Base-by-base conservation (phyloP, 2,113 vertebrate genomes). In the Callionymus lyra region DNA sequence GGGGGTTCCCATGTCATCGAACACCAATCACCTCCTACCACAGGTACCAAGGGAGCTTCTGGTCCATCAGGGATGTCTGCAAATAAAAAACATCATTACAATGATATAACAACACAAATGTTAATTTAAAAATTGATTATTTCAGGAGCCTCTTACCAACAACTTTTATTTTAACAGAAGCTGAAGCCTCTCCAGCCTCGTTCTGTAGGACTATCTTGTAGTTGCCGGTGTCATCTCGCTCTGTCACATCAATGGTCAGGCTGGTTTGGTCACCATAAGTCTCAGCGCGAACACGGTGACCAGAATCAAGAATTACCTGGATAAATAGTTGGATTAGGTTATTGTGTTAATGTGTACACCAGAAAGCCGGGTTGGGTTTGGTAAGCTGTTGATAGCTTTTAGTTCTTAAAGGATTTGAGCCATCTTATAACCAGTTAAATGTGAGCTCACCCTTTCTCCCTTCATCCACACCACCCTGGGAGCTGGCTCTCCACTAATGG, bases 11-110 rank as follows among this genome's bases (percentile, higher is more conserved):
- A 99, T 33, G 74, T 88, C 93, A 98, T 96, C 31, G 84, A 65
- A 51, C 95, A 99, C 92, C 94, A 98, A 12, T 99, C 94, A 34
- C 95, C 95, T n/a, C 95, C 95, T 6, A 98, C 88, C 1, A 81
- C 84, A 9, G 86, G 83, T 34, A 99, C 91, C 13, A 80, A 76
- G 0, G 95, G 95, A 56, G 93, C 85, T 12, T 87, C 80, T 33
- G 95, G 94, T 55, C 92, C 79, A 58, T 99, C 95, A 31, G 95
- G 95, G 52, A 97, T 89, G 67, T 99, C 95, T 97, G 76, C 42
- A 54, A 13, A 44, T 10, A n/a, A n/a, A n/a, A n/a, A n/a, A n/a
- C n/a, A n/a, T n/a, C n/a, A n/a, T n/a, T n/a, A n/a, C n/a, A n/a
- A n/a, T n/a, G n/a, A n/a, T n/a, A n/a, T n/a, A n/a, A n/a, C n/a